Percentiles rank a stretch among this genome's conserved stretches.
Evolutionary conservation across 2,113 vertebrate species (phyloP).

Genomic region (Lepus europaeus): DNA sequence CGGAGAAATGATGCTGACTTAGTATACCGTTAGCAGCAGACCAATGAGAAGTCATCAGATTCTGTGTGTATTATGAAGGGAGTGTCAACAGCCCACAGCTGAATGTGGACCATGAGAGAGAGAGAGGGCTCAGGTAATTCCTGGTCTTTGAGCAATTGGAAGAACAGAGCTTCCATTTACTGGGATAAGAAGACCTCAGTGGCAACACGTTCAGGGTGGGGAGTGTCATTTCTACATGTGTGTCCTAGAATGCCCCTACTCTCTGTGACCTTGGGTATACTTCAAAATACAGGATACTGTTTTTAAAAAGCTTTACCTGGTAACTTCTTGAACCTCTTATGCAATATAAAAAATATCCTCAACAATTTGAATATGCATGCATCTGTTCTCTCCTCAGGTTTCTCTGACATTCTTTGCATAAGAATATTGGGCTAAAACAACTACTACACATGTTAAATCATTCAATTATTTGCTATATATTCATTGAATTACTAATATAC

Average conservation of each 20-base stretch:
- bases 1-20: neutral
- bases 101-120: neutral
- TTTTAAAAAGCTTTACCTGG: neutral
- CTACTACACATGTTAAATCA: neutral
- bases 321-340: neutral
- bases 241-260: neutral
- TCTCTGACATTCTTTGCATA: neutral
- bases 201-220: neutral
- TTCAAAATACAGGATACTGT: neutral
- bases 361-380: neutral
- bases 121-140: neutral
- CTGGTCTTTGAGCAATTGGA: neutral
- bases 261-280: neutral
- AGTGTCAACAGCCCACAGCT: neutral
- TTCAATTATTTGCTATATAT: neutral
- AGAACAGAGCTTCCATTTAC: neutral
- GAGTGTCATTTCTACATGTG: neutral
- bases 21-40: neutral
- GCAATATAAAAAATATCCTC: neutral
- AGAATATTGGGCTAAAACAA: conserved; percentile 43
- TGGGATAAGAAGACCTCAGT: neutral
- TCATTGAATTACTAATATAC: neutral
- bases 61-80: neutral
- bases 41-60: neutral
- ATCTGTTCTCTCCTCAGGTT: neutral